Percentiles rank a stretch among this genome's conserved stretches.
phyloP scores from a whole-genome alignment of 2,797 vertebrate species.

The Pterois miles region DNA sequence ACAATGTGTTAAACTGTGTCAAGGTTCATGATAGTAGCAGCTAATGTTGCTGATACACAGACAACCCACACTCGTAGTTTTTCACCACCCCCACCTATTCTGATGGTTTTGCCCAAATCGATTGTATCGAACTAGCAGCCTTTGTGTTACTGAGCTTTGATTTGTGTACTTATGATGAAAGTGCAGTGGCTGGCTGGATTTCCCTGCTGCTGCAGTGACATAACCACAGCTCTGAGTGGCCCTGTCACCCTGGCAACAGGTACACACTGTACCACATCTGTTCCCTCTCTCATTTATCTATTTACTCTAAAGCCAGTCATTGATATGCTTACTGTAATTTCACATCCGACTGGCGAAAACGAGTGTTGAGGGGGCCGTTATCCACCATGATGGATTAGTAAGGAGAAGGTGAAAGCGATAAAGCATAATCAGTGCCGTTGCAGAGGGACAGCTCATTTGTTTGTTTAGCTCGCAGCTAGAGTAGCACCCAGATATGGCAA shows the following conservation, averaged over 20 bases:
- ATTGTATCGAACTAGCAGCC: conserved; percentile 2
- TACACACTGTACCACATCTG: conserved; percentile 74
- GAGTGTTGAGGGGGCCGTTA: neutral
- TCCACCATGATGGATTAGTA: conserved; percentile 26
- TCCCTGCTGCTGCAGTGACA: conserved; percentile 64
- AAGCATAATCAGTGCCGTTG: conserved; percentile 17
- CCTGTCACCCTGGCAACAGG: conserved; percentile 78
- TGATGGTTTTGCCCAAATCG: neutral
- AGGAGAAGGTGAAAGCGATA: conserved; percentile 28
- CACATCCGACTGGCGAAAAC: conserved; percentile 42
- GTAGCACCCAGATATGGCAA: conserved; percentile 4
- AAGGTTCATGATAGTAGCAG: conserved; percentile 16
- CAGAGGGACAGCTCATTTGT: conserved; percentile 20
- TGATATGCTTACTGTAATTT: conserved; percentile 59
- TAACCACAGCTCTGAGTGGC: conserved; percentile 63
- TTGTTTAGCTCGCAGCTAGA: conserved; percentile 20
- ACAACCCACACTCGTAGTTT: neutral
- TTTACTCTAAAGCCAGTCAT: conserved; percentile 70
- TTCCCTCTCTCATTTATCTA: conserved; percentile 73
- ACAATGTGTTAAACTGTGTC: conserved; percentile 13
- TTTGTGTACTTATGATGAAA: conserved; percentile 44
- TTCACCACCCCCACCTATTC: neutral
- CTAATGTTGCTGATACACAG: neutral
- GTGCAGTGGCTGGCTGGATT: conserved; percentile 53
- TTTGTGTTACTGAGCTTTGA: conserved; percentile 20